Conservation (phyloP, 2,888 invertebrate genomes). For the Drosophila percnosoma region DNA sequence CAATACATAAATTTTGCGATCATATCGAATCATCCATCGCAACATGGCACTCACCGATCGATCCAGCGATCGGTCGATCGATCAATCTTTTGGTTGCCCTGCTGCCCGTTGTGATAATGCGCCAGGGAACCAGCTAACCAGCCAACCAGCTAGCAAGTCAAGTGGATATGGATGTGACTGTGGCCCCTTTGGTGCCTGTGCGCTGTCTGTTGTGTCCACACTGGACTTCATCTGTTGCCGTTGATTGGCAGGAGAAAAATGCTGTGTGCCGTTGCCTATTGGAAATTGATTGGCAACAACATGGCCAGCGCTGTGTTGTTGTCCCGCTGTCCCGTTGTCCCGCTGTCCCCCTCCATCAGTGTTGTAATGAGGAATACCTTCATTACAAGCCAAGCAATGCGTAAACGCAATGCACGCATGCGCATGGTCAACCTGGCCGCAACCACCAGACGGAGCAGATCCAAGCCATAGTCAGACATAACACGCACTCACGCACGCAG, state of each 20-base stretch:
- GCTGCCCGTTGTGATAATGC: conserved; percentile 71
- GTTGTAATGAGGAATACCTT: conserved; percentile 79
- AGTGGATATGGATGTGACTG: conserved; percentile 35
- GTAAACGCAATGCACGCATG: conserved; percentile 78
- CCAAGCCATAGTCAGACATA: conserved; percentile 25
- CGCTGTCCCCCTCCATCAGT: conserved; percentile 20
- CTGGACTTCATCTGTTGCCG: conserved; percentile 77
- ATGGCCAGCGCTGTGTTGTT: conserved; percentile 66
- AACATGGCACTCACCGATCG: conserved; percentile 43
- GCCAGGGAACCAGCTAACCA: conserved; percentile 49
- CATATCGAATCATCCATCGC: conserved; percentile 74
- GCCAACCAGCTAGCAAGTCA: conserved; percentile 27
- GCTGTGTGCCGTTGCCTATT: conserved; percentile 50
- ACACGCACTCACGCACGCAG: conserved; percentile 52
- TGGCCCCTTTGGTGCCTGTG: conserved; percentile 56
- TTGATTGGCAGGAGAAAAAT: conserved; percentile 75
- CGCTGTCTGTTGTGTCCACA: conserved; percentile 83
- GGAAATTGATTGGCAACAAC: conserved; percentile 79
- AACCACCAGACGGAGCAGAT: conserved; percentile 5
- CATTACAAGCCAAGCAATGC: conserved; percentile 76
- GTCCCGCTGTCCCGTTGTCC: conserved; percentile 19
- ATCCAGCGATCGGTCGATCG: conserved; percentile 42
- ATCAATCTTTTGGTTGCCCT: conserved; percentile 52
- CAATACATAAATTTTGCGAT: conserved; percentile 73
- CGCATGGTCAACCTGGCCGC: conserved; percentile 49